Conservation (phyloP, 2,113 vertebrate species). For the Corythoichthys intestinalis region DNA sequence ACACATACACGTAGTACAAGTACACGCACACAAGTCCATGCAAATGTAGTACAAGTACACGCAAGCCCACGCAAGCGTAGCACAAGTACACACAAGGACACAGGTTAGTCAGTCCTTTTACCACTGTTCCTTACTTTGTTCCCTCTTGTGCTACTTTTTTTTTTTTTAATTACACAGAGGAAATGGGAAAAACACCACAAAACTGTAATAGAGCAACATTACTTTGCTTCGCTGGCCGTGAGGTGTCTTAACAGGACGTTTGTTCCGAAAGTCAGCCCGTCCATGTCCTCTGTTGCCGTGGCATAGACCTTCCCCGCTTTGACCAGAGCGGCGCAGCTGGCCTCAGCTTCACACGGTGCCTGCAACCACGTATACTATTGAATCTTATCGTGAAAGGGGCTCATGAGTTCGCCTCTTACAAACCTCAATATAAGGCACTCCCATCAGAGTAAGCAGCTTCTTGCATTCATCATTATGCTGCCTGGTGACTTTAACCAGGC, state of each 20-base stretch:
- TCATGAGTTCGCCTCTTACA: neutral
- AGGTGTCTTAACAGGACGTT: slow-evolving; percentile 87
- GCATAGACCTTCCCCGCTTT: slow-evolving; percentile 91
- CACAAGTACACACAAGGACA: too few species aligned
- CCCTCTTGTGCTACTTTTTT: too few species aligned
- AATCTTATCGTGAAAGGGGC: too few species aligned
- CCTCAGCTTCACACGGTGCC: slow-evolving; percentile 93
- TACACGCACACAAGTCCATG: too few species aligned
- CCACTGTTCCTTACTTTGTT: too few species aligned
- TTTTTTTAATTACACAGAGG: neutral
- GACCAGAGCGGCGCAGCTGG: slow-evolving; percentile 82
- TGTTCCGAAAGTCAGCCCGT: slow-evolving; percentile 93
- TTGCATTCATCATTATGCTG: slow-evolving; percentile 95
- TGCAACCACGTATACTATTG: slow-evolving; percentile 23
- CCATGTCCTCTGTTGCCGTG: slow-evolving; percentile 95
- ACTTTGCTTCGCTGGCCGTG: slow-evolving; percentile 95
- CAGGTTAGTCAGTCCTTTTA: too few species aligned
- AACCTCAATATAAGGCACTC: slow-evolving; percentile 87
- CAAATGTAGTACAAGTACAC: too few species aligned
- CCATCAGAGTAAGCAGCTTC: slow-evolving; percentile 86
- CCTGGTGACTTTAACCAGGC: slow-evolving; percentile 91
- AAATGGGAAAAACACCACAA: neutral
- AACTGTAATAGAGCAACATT: slow-evolving; percentile 15
- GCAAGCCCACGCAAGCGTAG: too few species aligned
- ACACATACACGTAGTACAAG: too few species aligned